phyloP scores from a whole-genome alignment of 2,113 vertebrate genomes.

The Coptodon rendalli region DNA sequence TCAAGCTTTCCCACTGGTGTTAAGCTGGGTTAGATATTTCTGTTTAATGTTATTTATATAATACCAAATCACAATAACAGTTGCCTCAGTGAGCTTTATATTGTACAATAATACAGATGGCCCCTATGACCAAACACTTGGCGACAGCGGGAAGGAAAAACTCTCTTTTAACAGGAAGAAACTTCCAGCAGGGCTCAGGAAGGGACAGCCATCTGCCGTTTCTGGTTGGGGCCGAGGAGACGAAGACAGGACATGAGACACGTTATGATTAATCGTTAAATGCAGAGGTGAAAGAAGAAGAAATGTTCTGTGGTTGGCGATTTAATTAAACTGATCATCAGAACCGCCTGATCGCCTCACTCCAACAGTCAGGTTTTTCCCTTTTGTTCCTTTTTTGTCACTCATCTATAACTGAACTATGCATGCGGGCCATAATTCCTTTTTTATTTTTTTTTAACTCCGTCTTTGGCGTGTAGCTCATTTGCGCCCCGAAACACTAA shows the following conservation, averaged over 20 bases:
- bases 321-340: neutral
- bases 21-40: neutral
- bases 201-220: neutral
- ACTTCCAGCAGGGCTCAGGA: neutral
- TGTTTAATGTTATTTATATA: neutral
- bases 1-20: neutral
- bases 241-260: neutral
- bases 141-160: neutral
- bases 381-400: neutral
- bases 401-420: neutral
- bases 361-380: neutral
- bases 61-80: neutral
- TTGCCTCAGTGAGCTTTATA: neutral
- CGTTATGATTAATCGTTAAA: neutral
- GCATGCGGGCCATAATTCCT: neutral
- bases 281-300: neutral
- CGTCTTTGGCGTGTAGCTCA: neutral
- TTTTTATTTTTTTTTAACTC: neutral
- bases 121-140: neutral
- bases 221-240: neutral
- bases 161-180: neutral
- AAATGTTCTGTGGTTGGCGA: neutral
- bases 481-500: slow-evolving; percentile 13
- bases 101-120: neutral
- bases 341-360: neutral